Evolutionary conservation across 2,113 vertebrate species (phyloP), one percentile per base, ranked within the genome.

Genomic region (Campylomormyrus numenius): DNA sequence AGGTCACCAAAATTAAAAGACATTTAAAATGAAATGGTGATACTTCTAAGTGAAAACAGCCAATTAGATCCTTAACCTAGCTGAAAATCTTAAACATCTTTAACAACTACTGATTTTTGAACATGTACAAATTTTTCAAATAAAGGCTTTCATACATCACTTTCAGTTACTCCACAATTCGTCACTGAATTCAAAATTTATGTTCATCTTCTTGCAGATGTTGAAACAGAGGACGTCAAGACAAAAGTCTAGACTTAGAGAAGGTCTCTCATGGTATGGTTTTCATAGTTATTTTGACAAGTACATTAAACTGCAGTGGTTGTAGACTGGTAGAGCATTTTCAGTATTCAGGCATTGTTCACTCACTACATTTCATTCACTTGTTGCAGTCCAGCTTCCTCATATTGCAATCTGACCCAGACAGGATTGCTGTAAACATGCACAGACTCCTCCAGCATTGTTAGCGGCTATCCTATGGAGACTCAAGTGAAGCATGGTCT

Each of bases 1-100:
- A 90, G 77, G 74, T 88, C 42, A 89, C 21, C 66, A 53, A 90
- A 88, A 90, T 90, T 89, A 89, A 85, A 90, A 85, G 42, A 42
- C 62, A 31, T 31, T 31, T 31, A 13, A 70, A 70, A 70, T 70
- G 27, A 56, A 48, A n/a, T 52, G 45, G 74, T 53, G 70, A 31
- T 85, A 35, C 70, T 24, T 45, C n/a, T 86, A 49, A 48, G 11
- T 52, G 45, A 74, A 48, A 86, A 70, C 35, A 52, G 77, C 48
- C 84, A 88, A 89, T 90, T 85, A 89, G 88, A 90, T 52, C 83
- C 74, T 89, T 56, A 56, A 56, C 53, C 53, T 21, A 77, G 50
- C 39, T 80, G n/a, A 58, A 88, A 91, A 89, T 70, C 85, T 88
- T 46, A 56, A 31, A 8, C n/a, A 31, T 39, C 49, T 88, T 90